Conservation (phyloP, 2,888 invertebrate genomes). For the Stenotaenia linearis region DNA sequence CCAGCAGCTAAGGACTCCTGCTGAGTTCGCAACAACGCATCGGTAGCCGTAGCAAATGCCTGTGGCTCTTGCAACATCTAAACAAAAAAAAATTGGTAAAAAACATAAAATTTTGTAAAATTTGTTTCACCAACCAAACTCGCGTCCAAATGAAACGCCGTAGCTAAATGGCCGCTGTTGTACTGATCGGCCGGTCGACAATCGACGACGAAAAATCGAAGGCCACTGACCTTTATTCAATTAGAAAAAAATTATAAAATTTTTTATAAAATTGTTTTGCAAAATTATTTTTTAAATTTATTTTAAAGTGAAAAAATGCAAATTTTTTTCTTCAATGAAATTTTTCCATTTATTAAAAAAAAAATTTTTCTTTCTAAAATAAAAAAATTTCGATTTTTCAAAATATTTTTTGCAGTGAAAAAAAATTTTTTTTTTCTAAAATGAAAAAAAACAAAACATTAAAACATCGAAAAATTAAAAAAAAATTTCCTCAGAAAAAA, state of each 20-base stretch:
- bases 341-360: too few species aligned
- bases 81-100: too few species aligned
- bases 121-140: conserved; percentile 59
- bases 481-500: too few species aligned
- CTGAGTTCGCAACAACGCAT: conserved; percentile 81
- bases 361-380: background rate
- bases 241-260: too few species aligned
- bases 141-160: conserved; percentile 96
- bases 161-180: conserved; percentile 91
- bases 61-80: conserved; percentile 92
- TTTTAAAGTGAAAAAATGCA: too few species aligned
- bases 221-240: conserved; percentile 45
- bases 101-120: background rate
- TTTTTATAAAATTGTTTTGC: too few species aligned
- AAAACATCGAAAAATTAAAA: too few species aligned
- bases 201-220: conserved; percentile 92
- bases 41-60: conserved; percentile 89
- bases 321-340: too few species aligned
- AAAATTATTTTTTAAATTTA: too few species aligned
- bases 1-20: conserved; percentile 82
- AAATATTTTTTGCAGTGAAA: too few species aligned
- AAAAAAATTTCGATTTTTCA: too few species aligned
- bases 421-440: too few species aligned
- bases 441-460: background rate
- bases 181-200: conserved; percentile 95